Conservation (phyloP, 2,888 invertebrate species). For the Synergus gifuensis region DNA sequence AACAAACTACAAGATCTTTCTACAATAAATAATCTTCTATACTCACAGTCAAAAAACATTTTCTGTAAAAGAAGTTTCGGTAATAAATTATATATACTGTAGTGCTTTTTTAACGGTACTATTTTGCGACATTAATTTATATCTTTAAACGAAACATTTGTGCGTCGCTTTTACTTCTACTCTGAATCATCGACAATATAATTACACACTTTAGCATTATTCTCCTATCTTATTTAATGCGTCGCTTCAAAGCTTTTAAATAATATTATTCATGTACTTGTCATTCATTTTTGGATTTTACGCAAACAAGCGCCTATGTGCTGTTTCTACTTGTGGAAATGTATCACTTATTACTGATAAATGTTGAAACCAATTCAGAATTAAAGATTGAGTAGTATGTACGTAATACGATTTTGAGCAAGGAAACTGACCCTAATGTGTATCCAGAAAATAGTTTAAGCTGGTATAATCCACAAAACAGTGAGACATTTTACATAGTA, state of each 20-base stretch:
- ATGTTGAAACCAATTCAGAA: neutral
- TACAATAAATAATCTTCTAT: slow-evolving; percentile 38
- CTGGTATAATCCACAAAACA: no score
- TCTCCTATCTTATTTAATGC: slow-evolving; percentile 38
- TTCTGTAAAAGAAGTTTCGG: slow-evolving; percentile 39
- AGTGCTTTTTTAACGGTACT: slow-evolving; percentile 37
- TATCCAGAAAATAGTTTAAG: no score
- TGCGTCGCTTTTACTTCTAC: slow-evolving; percentile 8
- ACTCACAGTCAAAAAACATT: slow-evolving; percentile 12
- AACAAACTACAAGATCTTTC: neutral
- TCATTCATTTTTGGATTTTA: slow-evolving; percentile 43
- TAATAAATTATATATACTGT: slow-evolving; percentile 24
- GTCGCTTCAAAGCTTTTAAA: slow-evolving; percentile 19
- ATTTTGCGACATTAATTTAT: slow-evolving; percentile 13
- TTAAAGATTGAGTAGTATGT: neutral
- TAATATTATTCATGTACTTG: slow-evolving; percentile 29
- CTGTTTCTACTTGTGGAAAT: slow-evolving; percentile 6
- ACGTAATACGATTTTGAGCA: neutral
- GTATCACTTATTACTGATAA: neutral
- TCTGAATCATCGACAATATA: slow-evolving; percentile 36
- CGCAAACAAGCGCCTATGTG: slow-evolving; percentile 36
- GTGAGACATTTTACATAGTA: no score
- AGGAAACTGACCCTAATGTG: neutral
- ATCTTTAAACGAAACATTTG: slow-evolving; percentile 27
- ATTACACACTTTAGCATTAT: slow-evolving; percentile 27